Evolutionary conservation across 2,888 invertebrate species (phyloP), one percentile per base, ranked within the genome.

Genomic region (Operophtera brumata): DNA sequence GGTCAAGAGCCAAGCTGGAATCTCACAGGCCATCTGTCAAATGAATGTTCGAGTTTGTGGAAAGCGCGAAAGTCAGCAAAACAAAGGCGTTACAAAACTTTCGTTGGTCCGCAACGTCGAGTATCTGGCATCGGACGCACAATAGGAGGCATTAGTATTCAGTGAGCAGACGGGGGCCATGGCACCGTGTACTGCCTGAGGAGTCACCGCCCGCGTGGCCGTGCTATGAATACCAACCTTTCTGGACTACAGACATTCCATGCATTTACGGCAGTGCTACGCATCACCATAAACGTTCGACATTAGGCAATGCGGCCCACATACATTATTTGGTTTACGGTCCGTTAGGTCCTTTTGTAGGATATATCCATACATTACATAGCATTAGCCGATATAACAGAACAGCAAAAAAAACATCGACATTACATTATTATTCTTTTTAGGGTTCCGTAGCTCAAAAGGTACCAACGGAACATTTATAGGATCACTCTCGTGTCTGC

Each of bases 141-240:
- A 84, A 84, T 80, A 73, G 76, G 32, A 60, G 68, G 54, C 73
- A 90, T 90, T 90, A 86, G 84, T 88, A 90, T 90, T 84, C 89
- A 66, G 71, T 70, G 70, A 74, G 74, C 73, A 69, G 70, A 71
- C 67, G 69, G 66, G 75, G 73, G 75, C 77, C 78, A 77, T 79
- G 78, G 80, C 77, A 78, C 78, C 74, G 77, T 76, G 75, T 81
- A 83, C 81, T 75, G 80, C 75, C 73, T 43, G 81, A 82, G 82
- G 82, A 86, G 89, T 89, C 89, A 86, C 79, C 84, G 88, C 68
- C 85, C 87, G 82, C 79, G 60, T 63, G 62, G 62, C 70, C 86
- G 88, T 87, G 88, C 74, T 66, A 68, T 71, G 88, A 86, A 90
- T 90, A 84, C 81, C 57, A 70, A 73, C 77, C 70, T 71, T 66